Base-by-base conservation (phyloP, 2,113 vertebrate genomes). In the Alligator sinensis region DNA sequence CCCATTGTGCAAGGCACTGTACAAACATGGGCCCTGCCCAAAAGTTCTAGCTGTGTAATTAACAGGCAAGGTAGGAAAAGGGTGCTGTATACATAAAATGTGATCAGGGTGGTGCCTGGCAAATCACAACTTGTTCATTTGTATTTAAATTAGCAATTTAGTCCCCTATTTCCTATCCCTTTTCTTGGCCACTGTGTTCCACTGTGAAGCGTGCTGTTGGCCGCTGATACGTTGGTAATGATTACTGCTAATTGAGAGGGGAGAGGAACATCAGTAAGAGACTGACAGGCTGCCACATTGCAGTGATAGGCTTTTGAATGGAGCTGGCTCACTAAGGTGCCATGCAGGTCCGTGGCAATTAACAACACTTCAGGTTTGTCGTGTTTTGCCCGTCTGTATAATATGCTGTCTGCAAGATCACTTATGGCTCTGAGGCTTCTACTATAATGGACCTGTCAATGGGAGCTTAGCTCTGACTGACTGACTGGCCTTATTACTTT, bases 261-360 rank as follows among this genome's bases (percentile, higher is more conserved):
- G 77, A 74, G 64, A 61, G 28, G 63, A 90, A 88, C 62, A 18
- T 78, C 77, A 21, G 27, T 59, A 68, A 80, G 90, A 87, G 95
- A 21, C 60, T 81, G 91, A 17, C 72, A 84, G 59, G 0, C 0
- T 25, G 91, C 63, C 22, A 88, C 58, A 28, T 19, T 82, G 80
- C 60, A 59, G 3, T 88, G 55, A 54, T 70, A 77, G 86, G 74
- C 75, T 87, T 60, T 89, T 87, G 84, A 19, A 61, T 96, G 79
- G 47, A 63, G 94, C 94, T 96, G 77, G 64, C 77, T 47, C 47
- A 47, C 47, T 79, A 47, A 89, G 28, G 15, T 63, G 47, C 1
- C 1, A 22, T 76, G 1, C 77, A 4, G 5, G 61, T 24, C 30
- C 15, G 54, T 28, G 0, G 0, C 77, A 75, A 90, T 58, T 38